Evolutionary conservation across 2,797 vertebrate genomes (phyloP).

Genomic region (Pipistrellus pipistrellus): DNA sequence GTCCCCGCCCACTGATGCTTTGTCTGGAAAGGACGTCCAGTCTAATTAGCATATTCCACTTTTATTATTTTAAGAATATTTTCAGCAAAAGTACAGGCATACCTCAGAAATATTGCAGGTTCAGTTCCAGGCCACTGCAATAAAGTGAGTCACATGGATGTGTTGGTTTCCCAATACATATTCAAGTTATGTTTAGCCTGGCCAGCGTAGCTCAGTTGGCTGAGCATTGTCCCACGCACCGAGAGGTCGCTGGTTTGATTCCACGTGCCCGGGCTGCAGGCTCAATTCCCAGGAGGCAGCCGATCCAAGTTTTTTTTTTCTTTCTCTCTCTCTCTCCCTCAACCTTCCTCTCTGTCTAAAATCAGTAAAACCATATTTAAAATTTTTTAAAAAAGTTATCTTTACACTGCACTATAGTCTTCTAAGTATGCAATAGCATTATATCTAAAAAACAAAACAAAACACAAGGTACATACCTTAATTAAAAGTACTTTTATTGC

Average conservation of each 20-base stretch:
- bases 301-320: no score
- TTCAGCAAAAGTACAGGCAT: not conserved
- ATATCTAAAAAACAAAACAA: not conserved
- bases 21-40: no score
- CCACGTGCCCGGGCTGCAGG: not conserved
- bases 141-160: not conserved
- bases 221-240: not conserved
- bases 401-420: not conserved
- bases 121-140: not conserved
- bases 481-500: not conserved
- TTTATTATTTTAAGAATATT: slow-evolving; percentile 45
- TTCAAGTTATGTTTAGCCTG: not conserved
- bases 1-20: no score
- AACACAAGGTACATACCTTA: not conserved
- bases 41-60: no score
- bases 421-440: not conserved
- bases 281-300: not conserved
- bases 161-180: not conserved
- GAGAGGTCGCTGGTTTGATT: not conserved
- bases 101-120: not conserved
- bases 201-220: not conserved
- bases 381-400: not conserved
- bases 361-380: not conserved
- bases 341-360: not conserved
- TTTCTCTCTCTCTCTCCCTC: not conserved